Evolutionary conservation across 2,797 vertebrate genomes (phyloP).

Genomic region (Sebastes oblongus): DNA sequence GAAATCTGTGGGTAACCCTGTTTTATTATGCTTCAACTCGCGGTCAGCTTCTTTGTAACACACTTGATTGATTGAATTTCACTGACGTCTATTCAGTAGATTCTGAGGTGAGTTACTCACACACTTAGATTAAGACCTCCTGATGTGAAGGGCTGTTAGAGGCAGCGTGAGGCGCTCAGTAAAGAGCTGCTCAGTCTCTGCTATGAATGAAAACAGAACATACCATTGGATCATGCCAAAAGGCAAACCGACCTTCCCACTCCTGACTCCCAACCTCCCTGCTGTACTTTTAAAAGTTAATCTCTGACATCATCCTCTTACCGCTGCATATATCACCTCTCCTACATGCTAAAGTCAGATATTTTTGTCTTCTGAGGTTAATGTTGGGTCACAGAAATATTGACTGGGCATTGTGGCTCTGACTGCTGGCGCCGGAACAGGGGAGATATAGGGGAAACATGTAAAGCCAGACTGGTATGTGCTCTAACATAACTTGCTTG

Average conservation of each 20-base stretch:
- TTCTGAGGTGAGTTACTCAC: constrained; percentile 6
- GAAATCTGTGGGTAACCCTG: neutral
- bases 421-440: neutral
- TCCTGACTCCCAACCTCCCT: neutral
- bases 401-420: neutral
- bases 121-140: neutral
- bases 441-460: neutral
- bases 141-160: neutral
- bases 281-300: constrained; percentile 10
- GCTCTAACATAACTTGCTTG: no score
- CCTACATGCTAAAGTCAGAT: neutral
- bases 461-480: neutral
- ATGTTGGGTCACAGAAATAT: neutral
- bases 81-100: neutral
- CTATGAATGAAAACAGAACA: neutral
- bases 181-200: neutral
- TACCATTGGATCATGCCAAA: constrained; percentile 24
- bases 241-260: constrained; percentile 13
- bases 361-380: neutral
- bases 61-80: neutral
- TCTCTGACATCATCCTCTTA: constrained; percentile 10
- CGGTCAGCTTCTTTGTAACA: neutral
- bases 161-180: neutral
- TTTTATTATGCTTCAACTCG: constrained; percentile 10
- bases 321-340: neutral